A percentile compares a stretch with the other conserved stretches of the same genome.
These are phyloP conservation scores for Cinclus mexicanus DNA, from an alignment of 2,113 vertebrate genomes.

Conservation along the genomic window DNA sequence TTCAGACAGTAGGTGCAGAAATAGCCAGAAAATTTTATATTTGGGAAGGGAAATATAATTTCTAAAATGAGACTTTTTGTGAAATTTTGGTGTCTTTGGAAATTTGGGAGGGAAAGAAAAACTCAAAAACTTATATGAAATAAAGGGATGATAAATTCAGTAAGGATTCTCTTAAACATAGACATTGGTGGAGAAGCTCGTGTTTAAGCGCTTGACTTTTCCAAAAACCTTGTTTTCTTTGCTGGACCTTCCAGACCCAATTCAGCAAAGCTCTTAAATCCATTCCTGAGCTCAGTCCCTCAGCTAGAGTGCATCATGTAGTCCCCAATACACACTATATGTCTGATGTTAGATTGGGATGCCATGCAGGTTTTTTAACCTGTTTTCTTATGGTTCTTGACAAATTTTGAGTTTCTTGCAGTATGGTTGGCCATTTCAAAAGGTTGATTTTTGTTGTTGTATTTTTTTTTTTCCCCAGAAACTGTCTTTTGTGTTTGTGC, in stretches of 20 bases:
- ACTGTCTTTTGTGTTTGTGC: background rate
- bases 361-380: background rate
- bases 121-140: background rate
- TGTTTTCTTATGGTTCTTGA: background rate
- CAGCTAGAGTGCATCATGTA: rapidly evolving
- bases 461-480: background rate
- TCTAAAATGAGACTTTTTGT: background rate
- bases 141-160: background rate
- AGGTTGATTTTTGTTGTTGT: background rate
- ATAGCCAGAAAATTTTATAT: background rate
- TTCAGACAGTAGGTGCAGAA: background rate
- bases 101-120: background rate
- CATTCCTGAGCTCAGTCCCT: background rate
- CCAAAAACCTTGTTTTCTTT: background rate
- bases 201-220: background rate
- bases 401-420: background rate
- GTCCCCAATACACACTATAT: background rate
- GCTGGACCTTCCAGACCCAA: background rate
- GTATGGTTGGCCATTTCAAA: background rate
- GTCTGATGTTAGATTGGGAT: background rate
- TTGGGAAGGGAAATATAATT: background rate
- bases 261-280: background rate
- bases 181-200: background rate
- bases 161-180: background rate
- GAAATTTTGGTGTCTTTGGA: background rate